Evolutionary conservation across 2,113 vertebrate genomes (phyloP).

Genomic region (Hippocampus mohnikei): DNA sequence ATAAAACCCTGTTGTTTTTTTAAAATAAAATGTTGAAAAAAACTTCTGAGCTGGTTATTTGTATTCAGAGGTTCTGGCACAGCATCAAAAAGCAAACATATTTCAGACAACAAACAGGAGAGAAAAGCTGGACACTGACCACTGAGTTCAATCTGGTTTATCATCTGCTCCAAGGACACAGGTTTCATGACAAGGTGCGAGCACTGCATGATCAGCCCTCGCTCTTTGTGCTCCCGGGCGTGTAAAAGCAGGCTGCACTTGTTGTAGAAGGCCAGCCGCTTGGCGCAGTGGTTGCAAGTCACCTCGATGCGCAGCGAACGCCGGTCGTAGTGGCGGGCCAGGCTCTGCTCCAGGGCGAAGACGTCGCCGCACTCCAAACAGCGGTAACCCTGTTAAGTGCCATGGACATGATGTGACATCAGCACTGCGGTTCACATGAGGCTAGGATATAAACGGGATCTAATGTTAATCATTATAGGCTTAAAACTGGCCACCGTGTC

Average conservation of each 20-base stretch:
- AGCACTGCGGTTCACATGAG: not conserved
- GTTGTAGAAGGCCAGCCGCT: conserved; percentile 95
- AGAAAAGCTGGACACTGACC: conserved; percentile 39
- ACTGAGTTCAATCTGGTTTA: conserved; percentile 82
- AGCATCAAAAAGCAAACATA: not conserved
- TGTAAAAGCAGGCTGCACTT: conserved; percentile 94
- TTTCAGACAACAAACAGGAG: not conserved
- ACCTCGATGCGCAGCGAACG: conserved; percentile 94
- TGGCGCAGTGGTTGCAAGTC: conserved; percentile 94
- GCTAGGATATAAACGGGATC: not conserved
- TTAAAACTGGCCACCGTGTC: not conserved
- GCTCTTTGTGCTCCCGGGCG: conserved; percentile 95
- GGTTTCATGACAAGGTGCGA: conserved; percentile 94
- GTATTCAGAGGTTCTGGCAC: not conserved
- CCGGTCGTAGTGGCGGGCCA: conserved; percentile 89
- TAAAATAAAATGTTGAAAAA: not conserved
- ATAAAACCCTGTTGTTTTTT: not conserved
- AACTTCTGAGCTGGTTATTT: too few species aligned
- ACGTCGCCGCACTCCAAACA: conserved; percentile 93
- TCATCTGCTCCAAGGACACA: conserved; percentile 91
- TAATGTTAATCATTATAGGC: not conserved
- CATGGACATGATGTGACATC: not conserved
- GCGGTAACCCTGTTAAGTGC: conserved; percentile 77
- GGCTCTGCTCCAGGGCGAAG: conserved; percentile 89
- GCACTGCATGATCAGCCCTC: conserved; percentile 95